A percentile compares a stretch with the other conserved stretches of the same genome.
Evolutionary conservation across 64 coral and sea anemone genomes (phyloP).

Genomic region (Pocillopora verrucosa): DNA sequence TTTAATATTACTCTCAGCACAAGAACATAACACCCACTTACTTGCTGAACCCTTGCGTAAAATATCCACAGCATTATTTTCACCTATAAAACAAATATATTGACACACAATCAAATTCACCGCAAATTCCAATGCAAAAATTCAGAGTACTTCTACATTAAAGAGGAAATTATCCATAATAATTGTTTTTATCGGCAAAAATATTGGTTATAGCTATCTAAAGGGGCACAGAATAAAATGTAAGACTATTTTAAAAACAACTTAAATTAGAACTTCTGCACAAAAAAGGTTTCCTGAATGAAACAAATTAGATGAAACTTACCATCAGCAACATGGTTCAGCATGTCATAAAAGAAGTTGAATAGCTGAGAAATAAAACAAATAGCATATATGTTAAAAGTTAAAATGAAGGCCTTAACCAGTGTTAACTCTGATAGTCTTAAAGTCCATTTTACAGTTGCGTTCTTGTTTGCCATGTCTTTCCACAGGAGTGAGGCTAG

Average conservation of each 20-base stretch:
- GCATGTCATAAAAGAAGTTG: conserved; percentile 87
- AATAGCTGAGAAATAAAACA: conserved; percentile 66
- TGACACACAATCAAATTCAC: neutral
- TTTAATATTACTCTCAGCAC: too few species aligned
- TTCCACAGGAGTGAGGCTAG: too few species aligned
- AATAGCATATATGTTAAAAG: neutral
- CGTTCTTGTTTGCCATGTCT: too few species aligned
- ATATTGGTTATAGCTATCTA: too few species aligned
- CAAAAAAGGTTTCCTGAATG: too few species aligned
- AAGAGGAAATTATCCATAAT: neutral
- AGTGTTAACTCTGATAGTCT: too few species aligned
- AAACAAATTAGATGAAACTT: neutral
- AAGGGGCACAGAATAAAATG: too few species aligned
- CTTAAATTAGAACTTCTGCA: neutral
- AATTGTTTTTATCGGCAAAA: too few species aligned
- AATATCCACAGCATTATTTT: conserved; percentile 33
- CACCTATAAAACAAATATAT: neutral
- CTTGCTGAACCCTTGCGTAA: conserved; percentile 69
- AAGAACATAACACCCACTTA: neutral
- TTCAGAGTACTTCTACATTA: neutral
- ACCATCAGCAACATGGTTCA: conserved; percentile 62
- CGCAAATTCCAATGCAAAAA: too few species aligned
- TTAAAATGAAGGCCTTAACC: too few species aligned
- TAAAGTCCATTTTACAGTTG: too few species aligned
- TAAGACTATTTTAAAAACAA: neutral